These are phyloP conservation scores for Prosapia bicincta DNA, from an alignment of 2,888 invertebrate genomes.

Conservation along the genomic window DNA sequence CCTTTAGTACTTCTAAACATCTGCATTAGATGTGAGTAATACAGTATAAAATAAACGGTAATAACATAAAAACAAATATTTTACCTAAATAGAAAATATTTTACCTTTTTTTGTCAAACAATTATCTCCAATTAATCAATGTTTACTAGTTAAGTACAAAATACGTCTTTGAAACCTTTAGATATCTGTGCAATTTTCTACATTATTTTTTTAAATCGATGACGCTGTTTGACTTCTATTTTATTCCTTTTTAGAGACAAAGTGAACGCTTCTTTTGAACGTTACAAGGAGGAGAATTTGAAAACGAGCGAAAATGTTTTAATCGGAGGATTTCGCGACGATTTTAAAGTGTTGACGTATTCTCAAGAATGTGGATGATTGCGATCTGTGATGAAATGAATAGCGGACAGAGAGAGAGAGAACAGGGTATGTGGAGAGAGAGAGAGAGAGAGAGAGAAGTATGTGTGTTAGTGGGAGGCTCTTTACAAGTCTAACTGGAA, in stretches of 20 bases:
- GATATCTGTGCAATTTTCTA: too few species aligned
- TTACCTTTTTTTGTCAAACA: too few species aligned
- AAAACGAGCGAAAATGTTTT: background rate
- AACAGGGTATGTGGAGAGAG: background rate
- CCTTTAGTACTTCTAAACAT: too few species aligned
- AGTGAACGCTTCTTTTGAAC: background rate
- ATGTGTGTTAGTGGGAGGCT: background rate
- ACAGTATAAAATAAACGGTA: too few species aligned
- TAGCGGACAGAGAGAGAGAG: background rate
- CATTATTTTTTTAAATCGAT: too few species aligned
- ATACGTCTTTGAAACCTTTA: too few species aligned
- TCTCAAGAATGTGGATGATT: conserved; percentile 28
- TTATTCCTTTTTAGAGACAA: background rate
- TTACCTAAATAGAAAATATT: too few species aligned
- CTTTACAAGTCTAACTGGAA: conserved; percentile 15
- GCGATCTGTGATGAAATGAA: conserved; percentile 20
- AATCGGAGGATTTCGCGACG: background rate
- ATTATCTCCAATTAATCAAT: too few species aligned
- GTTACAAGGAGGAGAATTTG: background rate
- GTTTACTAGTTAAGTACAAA: too few species aligned
- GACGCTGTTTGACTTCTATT: too few species aligned
- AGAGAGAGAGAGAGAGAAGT: background rate
- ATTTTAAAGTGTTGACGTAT: conserved; percentile 26
- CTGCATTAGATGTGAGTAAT: too few species aligned
- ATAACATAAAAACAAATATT: too few species aligned